Evolutionary conservation across 2,888 invertebrate genomes (phyloP).

Genomic region (Tachina lurida): DNA sequence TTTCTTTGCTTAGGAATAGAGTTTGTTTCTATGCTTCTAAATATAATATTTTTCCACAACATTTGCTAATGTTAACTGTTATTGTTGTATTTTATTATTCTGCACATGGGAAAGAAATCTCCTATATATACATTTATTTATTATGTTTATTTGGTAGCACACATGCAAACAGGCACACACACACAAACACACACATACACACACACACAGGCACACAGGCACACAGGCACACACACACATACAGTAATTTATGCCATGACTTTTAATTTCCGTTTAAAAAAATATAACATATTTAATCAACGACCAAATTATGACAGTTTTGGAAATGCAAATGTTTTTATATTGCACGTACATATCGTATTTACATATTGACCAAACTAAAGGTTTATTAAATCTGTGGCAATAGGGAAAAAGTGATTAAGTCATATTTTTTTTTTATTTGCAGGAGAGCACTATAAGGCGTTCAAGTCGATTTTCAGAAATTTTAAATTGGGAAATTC

Average conservation of each 20-base stretch:
- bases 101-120: neutral
- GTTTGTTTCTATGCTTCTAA: neutral
- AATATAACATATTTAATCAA: neutral
- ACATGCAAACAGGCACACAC: neutral
- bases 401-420: too few species aligned
- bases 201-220: too few species aligned
- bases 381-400: too few species aligned
- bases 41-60: neutral
- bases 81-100: constrained; percentile 15
- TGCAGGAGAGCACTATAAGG: too few species aligned
- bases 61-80: neutral
- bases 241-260: neutral
- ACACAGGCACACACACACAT: neutral
- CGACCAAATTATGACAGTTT: neutral
- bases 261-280: neutral
- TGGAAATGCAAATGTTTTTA: too few species aligned
- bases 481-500: too few species aligned
- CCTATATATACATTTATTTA: neutral
- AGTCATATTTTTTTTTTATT: too few species aligned
- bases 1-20: neutral
- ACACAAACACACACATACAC: too few species aligned
- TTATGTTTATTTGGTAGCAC: neutral
- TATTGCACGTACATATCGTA: too few species aligned
- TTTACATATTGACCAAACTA: too few species aligned
- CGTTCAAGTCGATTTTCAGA: too few species aligned